phyloP scores from a whole-genome alignment of 2,113 vertebrate genomes.

The Tiliqua scincoides region DNA sequence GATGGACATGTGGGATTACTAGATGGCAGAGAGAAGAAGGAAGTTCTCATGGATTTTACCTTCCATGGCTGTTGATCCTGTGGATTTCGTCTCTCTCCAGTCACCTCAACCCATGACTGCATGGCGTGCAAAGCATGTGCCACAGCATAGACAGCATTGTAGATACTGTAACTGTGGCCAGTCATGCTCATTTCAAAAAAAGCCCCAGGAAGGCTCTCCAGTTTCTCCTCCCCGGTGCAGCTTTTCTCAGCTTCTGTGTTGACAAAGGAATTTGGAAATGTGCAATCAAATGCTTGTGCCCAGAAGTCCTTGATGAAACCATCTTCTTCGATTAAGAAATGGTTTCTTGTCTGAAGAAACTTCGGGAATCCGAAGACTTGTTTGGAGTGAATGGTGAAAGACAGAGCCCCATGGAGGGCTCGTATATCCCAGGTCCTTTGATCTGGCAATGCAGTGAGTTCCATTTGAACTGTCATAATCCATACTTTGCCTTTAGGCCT shows the following conservation, averaged over 20 bases:
- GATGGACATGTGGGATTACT: background rate
- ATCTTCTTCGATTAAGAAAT: background rate
- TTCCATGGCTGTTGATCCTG: background rate
- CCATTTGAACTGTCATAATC: background rate
- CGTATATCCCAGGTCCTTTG: background rate
- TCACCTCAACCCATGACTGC: background rate
- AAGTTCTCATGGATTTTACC: background rate
- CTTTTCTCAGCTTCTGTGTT: too few species aligned
- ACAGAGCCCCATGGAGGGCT: background rate
- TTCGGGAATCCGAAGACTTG: constrained; percentile 4
- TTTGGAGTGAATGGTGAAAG: background rate
- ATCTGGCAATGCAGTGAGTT: background rate
- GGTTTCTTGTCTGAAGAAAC: constrained; percentile 6
- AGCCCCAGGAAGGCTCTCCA: background rate
- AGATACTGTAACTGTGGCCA: background rate
- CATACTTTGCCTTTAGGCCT: background rate
- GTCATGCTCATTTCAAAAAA: background rate
- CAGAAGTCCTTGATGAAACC: constrained; percentile 5
- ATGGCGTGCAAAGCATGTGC: background rate
- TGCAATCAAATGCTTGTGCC: background rate
- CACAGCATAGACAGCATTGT: background rate
- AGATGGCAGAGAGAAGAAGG: background rate
- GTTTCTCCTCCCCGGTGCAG: background rate
- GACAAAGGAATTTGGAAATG: background rate
- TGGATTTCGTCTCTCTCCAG: background rate